These are phyloP conservation scores for Teleogryllus occipitalis DNA, from an alignment of 1,140 invertebrate species.

Conservation along the genomic window DNA sequence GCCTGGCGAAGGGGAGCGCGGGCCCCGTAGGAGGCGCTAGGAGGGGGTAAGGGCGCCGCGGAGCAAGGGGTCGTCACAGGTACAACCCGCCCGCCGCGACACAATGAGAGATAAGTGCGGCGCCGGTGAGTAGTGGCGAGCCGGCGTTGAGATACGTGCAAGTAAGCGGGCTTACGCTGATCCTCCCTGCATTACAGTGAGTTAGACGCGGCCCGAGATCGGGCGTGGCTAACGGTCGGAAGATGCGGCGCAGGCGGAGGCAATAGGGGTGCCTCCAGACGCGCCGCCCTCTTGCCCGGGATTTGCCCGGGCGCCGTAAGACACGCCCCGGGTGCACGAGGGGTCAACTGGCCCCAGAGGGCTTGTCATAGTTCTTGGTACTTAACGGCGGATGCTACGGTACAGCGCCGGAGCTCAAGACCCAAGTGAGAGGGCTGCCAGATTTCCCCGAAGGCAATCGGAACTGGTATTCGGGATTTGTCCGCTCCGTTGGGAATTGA, in stretches of 20 bases:
- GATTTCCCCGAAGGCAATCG: no score
- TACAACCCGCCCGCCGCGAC: not conserved
- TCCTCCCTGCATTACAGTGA: not conserved
- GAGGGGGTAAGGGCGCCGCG: not conserved
- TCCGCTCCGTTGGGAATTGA: no score
- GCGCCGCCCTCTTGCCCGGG: not conserved
- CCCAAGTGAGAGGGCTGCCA: no score
- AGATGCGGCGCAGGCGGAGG: not conserved
- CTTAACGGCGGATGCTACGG: not conserved
- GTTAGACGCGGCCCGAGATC: not conserved
- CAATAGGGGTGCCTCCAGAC: not conserved
- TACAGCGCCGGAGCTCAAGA: no score
- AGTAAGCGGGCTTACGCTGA: not conserved
- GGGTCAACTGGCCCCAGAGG: not conserved
- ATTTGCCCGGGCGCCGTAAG: not conserved
- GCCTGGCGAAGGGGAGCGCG: not conserved
- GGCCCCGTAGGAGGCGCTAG: not conserved
- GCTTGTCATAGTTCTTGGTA: not conserved
- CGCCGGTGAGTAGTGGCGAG: not conserved
- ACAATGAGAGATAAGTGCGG: not conserved
- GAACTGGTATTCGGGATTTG: no score
- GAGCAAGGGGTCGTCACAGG: not conserved
- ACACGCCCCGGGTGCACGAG: not conserved
- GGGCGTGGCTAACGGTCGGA: not conserved
- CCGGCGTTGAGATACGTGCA: constrained; percentile 2